A percentile compares a stretch with the other conserved stretches of the same genome.
phyloP scores from a whole-genome alignment of 2,797 vertebrate genomes.

The Novumbra hubbsi region DNA sequence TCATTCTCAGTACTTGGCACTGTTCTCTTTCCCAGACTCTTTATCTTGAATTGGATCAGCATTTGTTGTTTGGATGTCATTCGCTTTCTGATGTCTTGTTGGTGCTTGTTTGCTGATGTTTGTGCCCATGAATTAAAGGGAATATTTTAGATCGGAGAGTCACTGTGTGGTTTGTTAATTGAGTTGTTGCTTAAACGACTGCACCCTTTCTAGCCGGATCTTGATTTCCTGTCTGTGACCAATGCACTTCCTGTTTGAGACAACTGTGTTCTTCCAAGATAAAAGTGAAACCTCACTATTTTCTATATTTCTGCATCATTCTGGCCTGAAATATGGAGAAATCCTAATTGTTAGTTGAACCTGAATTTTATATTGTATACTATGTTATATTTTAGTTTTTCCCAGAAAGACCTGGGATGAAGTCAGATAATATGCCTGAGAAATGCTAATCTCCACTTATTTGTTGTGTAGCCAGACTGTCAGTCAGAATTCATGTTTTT shows the following conservation, averaged over 20 bases:
- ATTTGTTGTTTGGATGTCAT: background rate
- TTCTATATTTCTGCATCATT: too few relatives aligned
- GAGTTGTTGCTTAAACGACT: conserved; percentile 27
- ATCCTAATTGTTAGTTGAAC: too few relatives aligned
- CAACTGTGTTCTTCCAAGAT: conserved; percentile 37
- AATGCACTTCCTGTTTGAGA: conserved; percentile 52
- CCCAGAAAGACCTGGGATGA: too few relatives aligned
- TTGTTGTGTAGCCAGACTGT: too few relatives aligned
- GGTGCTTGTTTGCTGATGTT: conserved; percentile 15
- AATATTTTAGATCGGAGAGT: background rate
- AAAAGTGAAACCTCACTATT: background rate
- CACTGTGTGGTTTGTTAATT: conserved; percentile 35
- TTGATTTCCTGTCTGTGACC: conserved; percentile 65
- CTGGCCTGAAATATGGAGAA: too few relatives aligned
- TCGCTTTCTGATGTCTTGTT: background rate
- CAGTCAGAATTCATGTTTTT: too few relatives aligned
- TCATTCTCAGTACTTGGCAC: conserved; percentile 9
- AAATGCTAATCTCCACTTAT: too few relatives aligned
- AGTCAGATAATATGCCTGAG: too few relatives aligned
- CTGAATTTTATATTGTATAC: too few relatives aligned
- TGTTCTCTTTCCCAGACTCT: background rate
- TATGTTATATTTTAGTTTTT: too few relatives aligned
- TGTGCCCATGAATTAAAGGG: background rate
- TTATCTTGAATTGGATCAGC: conserved; percentile 7
- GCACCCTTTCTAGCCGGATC: conserved; percentile 53